Conservation (phyloP, 2,113 vertebrate genomes). For the Dasyornis broadbenti region DNA sequence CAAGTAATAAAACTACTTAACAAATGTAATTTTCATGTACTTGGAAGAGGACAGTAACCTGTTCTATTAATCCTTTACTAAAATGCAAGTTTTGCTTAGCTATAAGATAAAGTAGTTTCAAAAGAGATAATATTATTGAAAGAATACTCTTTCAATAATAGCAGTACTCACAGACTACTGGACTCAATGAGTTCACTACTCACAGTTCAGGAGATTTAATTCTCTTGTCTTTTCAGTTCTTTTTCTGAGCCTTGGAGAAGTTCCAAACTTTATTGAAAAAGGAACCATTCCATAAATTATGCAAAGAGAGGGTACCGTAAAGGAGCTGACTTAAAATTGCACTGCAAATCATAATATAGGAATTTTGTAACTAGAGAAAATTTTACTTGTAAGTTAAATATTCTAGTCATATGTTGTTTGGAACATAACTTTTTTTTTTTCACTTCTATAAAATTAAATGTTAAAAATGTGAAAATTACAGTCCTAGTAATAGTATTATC, state of each 20-base stretch:
- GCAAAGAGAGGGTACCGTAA: background rate
- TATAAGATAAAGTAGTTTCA: background rate
- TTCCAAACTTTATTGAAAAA: background rate
- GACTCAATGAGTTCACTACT: background rate
- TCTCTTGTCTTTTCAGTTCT: background rate
- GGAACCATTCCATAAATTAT: background rate
- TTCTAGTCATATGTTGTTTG: background rate
- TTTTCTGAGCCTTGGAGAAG: background rate
- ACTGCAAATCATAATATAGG: background rate
- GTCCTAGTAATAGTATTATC: background rate
- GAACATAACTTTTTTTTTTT: background rate
- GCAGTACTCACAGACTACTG: background rate
- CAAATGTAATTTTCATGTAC: background rate
- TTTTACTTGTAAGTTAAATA: background rate
- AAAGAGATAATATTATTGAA: background rate
- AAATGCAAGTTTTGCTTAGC: background rate
- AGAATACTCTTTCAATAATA: background rate
- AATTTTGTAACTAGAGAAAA: background rate
- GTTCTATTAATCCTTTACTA: background rate
- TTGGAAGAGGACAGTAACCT: background rate
- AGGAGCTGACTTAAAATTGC: background rate
- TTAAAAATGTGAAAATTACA: background rate
- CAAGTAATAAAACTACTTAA: background rate
- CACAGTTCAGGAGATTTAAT: background rate
- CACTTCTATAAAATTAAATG: background rate